Percentiles rank a stretch among this genome's conserved stretches.
These are phyloP conservation scores for Leucoraja ocellata DNA, from an alignment of 2,797 vertebrate species.

Conservation along the genomic window DNA sequence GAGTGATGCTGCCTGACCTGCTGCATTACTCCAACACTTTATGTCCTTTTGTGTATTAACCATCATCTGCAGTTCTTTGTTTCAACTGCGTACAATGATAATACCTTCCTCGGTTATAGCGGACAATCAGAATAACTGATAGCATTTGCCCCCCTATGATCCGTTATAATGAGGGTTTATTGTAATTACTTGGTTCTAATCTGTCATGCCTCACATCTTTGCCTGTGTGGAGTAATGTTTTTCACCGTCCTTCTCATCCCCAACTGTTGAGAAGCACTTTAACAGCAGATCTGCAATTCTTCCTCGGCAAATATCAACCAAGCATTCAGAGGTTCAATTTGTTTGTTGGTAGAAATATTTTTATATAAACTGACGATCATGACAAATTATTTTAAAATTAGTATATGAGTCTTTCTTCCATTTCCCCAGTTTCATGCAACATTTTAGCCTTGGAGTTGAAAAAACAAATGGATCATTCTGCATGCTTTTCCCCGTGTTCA, in stretches of 20 bases:
- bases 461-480: neutral
- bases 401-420: neutral
- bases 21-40: too few relatives aligned
- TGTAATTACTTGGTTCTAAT: neutral
- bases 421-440: neutral
- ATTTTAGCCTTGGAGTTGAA: neutral
- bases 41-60: too few relatives aligned
- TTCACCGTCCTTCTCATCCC: neutral
- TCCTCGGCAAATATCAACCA: neutral
- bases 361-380: neutral
- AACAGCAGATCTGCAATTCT: neutral
- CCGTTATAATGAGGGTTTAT: too few relatives aligned
- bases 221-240: neutral
- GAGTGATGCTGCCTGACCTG: too few relatives aligned
- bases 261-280: neutral
- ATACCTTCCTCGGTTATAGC: too few relatives aligned
- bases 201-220: neutral
- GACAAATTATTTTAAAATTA: neutral
- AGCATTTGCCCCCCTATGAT: too few relatives aligned
- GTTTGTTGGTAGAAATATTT: neutral
- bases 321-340: neutral
- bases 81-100: too few relatives aligned
- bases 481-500: neutral
- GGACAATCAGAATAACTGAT: too few relatives aligned
- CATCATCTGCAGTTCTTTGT: too few relatives aligned